Evolutionary conservation across 2,888 invertebrate species (phyloP).

Genomic region (Myopa testacea): DNA sequence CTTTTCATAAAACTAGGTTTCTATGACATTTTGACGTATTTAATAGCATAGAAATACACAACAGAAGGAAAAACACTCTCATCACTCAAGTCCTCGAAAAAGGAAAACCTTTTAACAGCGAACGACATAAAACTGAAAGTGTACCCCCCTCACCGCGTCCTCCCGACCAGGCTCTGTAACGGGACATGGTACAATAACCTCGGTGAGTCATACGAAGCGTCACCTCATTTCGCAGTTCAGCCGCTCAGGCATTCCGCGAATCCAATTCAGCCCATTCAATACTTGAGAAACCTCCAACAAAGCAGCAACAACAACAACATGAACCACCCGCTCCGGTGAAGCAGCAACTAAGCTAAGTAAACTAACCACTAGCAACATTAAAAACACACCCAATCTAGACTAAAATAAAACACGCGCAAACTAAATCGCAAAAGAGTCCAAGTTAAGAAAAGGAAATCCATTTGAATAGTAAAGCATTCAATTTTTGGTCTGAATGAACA

Average conservation of each 20-base stretch:
- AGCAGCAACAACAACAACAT: background rate
- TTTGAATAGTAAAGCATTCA: slow-evolving; percentile 25
- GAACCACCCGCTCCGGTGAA: background rate
- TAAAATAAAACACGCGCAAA: background rate
- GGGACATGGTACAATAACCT: background rate
- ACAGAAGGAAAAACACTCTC: background rate
- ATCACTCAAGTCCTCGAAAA: slow-evolving; percentile 1
- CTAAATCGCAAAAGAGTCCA: background rate
- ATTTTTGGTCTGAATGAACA: slow-evolving; percentile 4
- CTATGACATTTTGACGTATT: background rate
- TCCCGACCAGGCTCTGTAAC: slow-evolving; percentile 1
- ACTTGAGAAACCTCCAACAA: too few species aligned
- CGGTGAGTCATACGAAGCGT: slow-evolving; percentile 13
- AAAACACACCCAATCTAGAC: too few species aligned
- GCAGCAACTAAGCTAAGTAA: too few species aligned
- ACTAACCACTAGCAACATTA: too few species aligned
- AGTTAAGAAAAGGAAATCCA: slow-evolving; percentile 13
- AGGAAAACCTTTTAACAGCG: background rate
- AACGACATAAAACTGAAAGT: slow-evolving; percentile 29
- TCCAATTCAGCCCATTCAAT: background rate
- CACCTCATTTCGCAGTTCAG: background rate
- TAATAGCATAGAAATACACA: background rate
- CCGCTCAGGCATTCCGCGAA: background rate
- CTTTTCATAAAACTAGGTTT: background rate
- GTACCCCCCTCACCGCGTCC: background rate